Evolutionary conservation across 2,888 invertebrate species (phyloP).

Genomic region (Tetranychus truncatus): DNA sequence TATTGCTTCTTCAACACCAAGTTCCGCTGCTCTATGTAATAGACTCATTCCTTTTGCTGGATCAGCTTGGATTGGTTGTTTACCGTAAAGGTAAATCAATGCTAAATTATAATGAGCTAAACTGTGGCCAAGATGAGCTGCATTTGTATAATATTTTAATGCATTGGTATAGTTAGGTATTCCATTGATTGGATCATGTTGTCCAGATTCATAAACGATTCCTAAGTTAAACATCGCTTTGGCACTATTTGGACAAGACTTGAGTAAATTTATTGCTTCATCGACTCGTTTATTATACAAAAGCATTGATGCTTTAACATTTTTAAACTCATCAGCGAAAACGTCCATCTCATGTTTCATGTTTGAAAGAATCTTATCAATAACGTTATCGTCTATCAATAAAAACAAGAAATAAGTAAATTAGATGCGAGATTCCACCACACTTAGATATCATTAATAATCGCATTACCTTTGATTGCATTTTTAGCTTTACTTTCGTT

Average conservation of each 20-base stretch:
- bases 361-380: neutral
- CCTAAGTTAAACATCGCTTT: constrained; percentile 19
- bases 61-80: constrained; percentile 12
- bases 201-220: constrained; percentile 17
- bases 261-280: neutral
- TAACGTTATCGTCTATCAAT: neutral
- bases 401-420: neutral
- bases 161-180: constrained; percentile 12
- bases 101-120: constrained; percentile 18
- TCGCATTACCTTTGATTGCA: neutral
- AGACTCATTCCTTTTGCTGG: constrained; percentile 1
- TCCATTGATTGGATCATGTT: constrained; percentile 8
- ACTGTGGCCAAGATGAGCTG: constrained; percentile 17
- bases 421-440: neutral
- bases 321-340: neutral
- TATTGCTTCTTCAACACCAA: constrained; percentile 16
- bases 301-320: neutral
- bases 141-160: constrained; percentile 13
- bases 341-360: neutral
- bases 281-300: neutral
- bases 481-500: neutral
- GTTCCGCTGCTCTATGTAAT: neutral
- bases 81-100: constrained; percentile 19
- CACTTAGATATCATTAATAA: too few species aligned
- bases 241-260: constrained; percentile 8